Base-by-base conservation (phyloP, 92 coral and sea anemone genomes). In the Diadumene lineata region DNA sequence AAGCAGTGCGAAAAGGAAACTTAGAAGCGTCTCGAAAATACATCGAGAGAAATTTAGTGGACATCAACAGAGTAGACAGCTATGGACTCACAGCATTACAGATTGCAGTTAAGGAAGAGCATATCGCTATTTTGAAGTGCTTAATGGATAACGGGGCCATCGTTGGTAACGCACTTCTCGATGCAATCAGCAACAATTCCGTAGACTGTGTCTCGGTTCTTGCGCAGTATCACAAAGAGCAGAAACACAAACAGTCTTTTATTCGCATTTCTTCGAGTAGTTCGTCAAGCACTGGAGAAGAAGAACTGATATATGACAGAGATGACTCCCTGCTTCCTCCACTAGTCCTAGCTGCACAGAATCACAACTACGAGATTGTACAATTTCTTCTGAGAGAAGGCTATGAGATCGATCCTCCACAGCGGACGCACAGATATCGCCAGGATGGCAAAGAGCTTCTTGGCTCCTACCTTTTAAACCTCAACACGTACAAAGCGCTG, bases 401-500 rank as follows among this genome's bases (percentile, higher is more conserved):
- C 2, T 83, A 79, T 78, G 64, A 30, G 16, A 82, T 92, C 18
- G 86, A 82, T 30, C 76, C 76, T 46, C 97, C 94, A 24, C 75
- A 80, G 7, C 63, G 27, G 1, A 81, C 73, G 55, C 63, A 78
- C 64, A 43, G 82, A 38, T 70, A 79, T 6, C 79, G 90, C 38
- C 79, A 72, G 28, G 29, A 10, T 3, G 75, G 83, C 8, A 60
- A n/a, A 27, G 22, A 19, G 10, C 84, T 79, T 53, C 90, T 92
- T 15, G 85, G 82, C 1, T 81, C 79, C 25, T 92, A 93, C 31
- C 78, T 89, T 34, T 71, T 75, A 44, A 80, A 84, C 43, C 62
- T 92, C n/a, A 89, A 92, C 76, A 87, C 92, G 25, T 89, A 79
- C 73, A 75, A 81, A 34, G 94, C 94, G 0, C 60, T 92, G 62